Evolutionary conservation across 2,888 invertebrate species (phyloP).

Genomic region (Callimorpha dominula): DNA sequence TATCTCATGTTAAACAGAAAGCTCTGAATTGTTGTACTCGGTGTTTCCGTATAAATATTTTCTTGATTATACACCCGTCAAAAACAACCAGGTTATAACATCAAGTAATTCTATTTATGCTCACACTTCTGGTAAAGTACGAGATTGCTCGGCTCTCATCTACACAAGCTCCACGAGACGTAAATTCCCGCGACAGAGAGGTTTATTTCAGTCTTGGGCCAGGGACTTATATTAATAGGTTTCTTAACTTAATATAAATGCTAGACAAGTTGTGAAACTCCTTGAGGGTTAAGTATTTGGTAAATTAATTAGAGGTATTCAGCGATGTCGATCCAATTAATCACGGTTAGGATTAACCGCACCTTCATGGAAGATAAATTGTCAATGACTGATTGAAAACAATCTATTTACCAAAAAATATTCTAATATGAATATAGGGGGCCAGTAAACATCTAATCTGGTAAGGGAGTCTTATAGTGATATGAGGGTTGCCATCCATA

Average conservation of each 20-base stretch:
- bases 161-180: not conserved
- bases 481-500: no score
- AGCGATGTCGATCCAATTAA: constrained; percentile 27
- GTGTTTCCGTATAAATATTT: not conserved
- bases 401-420: not conserved
- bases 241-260: constrained; percentile 19
- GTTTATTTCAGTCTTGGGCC: not conserved
- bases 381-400: not conserved
- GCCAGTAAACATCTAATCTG: no score
- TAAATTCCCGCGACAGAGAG: not conserved
- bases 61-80: not conserved
- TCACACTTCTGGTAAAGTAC: not conserved
- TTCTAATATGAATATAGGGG: not conserved
- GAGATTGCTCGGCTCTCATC: not conserved
- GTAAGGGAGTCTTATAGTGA: no score
- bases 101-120: not conserved
- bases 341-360: constrained; percentile 19
- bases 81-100: not conserved
- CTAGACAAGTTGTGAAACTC: constrained; percentile 14
- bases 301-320: constrained; percentile 31
- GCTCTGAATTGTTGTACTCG: not conserved
- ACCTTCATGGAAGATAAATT: constrained; percentile 23
- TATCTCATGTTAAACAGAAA: no score
- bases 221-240: constrained; percentile 18
- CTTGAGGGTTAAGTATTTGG: constrained; percentile 21